phyloP scores from a whole-genome alignment of 2,113 vertebrate genomes.

The Ovis aries region ARS-UI_Ramb_v3.0 NC_056079.1:23912001-23912500 shows the following conservation, averaged over 20 bases:
- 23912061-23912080: neutral
- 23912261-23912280: neutral
- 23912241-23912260: neutral
- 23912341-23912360: neutral
- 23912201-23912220: neutral
- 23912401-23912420: neutral
- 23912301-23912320: neutral
- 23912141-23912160: neutral
- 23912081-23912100: neutral
- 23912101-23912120: neutral
- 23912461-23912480: neutral
- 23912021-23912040: neutral
- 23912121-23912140: neutral
- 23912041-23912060: neutral
- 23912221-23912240: neutral
- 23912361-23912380: neutral
- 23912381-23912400: neutral
- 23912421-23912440: neutral
- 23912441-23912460: neutral
- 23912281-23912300: accelerated
- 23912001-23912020: neutral
- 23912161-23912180: neutral
- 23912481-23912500: neutral
- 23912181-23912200: neutral
- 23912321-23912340: neutral